Evolutionary conservation across 2,797 vertebrate species (phyloP), one percentile per base, ranked within the genome.

Genomic region (Malacoraja senta): DNA sequence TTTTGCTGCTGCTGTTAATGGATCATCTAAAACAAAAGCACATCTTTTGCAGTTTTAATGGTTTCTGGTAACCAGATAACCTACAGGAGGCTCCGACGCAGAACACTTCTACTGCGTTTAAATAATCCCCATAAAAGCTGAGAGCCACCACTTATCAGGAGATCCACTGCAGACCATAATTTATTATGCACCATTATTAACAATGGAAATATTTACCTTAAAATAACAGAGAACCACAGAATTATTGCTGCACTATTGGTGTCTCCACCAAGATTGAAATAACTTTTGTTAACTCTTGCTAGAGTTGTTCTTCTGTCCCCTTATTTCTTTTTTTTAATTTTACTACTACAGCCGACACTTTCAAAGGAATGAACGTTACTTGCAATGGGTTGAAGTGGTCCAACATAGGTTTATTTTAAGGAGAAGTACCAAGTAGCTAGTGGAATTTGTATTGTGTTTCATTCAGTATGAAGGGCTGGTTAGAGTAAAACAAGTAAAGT

Each of bases 1-100:
- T 65, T 88, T 19, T 88, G 84, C 63, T 88, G 83, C 53, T 65
- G 63, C 84, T 88, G 63, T 35, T 88, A 88, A 88, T 88, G 84
- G 84, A 88, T 88, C 84, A 88, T 68, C 84, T 88, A 88, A 88
- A 88, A 88, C 84, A 88, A 88, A 88, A 88, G 84, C 61, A 65
- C 84, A 88, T 65, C 63, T 35, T 88, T 68, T 88, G 63, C 84
- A 32, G 84, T 88, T 88, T 88, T 88, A 88, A 88, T 88, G 84
- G 84, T 88, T 88, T 88, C 61, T 68, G 63, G 84, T 68, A 88
- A 88, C 84, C 63, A 86, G 83, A 86, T 86, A 86, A 86, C 83
- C 58, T 86, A 17, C 83, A 86, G 61, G 61, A 86, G 83, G 83
- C 83, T 86, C 63, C 63, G 61, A 32, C 63, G 83, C 83, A 65